A percentile compares a stretch with the other conserved stretches of the same genome.
phyloP scores from a whole-genome alignment of 1,140 invertebrate genomes.

The Drosophila yakuba region DNA sequence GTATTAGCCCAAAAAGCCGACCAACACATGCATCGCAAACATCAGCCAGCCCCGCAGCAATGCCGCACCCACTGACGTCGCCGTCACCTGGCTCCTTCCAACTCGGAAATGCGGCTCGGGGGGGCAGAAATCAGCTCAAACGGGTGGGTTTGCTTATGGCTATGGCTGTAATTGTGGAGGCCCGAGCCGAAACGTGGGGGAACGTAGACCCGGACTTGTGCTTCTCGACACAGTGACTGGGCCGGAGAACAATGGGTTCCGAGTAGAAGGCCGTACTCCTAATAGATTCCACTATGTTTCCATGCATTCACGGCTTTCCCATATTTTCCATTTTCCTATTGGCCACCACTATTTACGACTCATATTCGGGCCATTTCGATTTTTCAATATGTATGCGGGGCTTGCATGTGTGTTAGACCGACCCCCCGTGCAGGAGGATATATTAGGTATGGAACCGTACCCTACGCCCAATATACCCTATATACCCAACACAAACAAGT shows the following conservation, averaged over 20 bases:
- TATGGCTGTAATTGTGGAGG: slow-evolving; percentile 4
- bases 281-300: slow-evolving; percentile 3
- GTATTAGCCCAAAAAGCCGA: slow-evolving; percentile 11
- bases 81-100: slow-evolving; percentile 45
- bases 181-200: slow-evolving; percentile 15
- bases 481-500: slow-evolving; percentile 8
- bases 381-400: slow-evolving; percentile 47
- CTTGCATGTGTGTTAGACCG: slow-evolving; percentile 17
- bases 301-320: neutral
- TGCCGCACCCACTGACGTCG: slow-evolving; percentile 44
- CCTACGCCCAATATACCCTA: neutral
- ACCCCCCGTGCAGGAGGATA: slow-evolving; percentile 46
- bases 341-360: slow-evolving; percentile 15
- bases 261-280: slow-evolving; percentile 8
- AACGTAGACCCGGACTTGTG: slow-evolving; percentile 7
- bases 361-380: slow-evolving; percentile 36
- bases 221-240: slow-evolving; percentile 17
- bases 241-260: slow-evolving; percentile 9
- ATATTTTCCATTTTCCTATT: slow-evolving; percentile 9
- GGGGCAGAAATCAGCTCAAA: slow-evolving; percentile 36
- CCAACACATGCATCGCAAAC: slow-evolving; percentile 9
- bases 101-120: slow-evolving; percentile 33
- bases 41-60: slow-evolving; percentile 26
- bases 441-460: slow-evolving; percentile 29
- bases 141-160: slow-evolving; percentile 17